Evolutionary conservation across 2,888 invertebrate genomes (phyloP).

Genomic region (Bellardia pandia): DNA sequence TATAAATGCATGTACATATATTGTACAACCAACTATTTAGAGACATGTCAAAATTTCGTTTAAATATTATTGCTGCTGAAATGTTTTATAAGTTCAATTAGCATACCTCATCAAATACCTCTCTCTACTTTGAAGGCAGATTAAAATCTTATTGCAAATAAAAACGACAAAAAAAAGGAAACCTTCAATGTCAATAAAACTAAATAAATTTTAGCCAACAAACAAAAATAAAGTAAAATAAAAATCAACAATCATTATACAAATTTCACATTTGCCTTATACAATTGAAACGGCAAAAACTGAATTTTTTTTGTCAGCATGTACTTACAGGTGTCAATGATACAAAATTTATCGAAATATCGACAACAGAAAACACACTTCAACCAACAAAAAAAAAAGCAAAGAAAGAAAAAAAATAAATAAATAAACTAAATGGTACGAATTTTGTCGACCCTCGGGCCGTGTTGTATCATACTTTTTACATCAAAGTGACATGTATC

Average conservation of each 20-base stretch:
- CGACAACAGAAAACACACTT: constrained; percentile 65
- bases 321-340: constrained; percentile 68
- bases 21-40: too few relatives aligned
- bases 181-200: constrained; percentile 21
- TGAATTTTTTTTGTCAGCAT: constrained; percentile 57
- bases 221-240: neutral
- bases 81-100: neutral
- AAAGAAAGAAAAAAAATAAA: neutral
- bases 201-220: neutral
- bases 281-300: constrained; percentile 9
- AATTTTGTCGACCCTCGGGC: constrained; percentile 48
- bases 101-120: neutral
- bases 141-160: constrained; percentile 6
- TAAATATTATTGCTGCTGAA: too few relatives aligned
- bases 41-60: too few relatives aligned
- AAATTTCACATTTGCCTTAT: constrained; percentile 40
- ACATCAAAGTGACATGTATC: constrained; percentile 56
- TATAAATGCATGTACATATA: too few relatives aligned
- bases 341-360: constrained; percentile 63
- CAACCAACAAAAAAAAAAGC: neutral
- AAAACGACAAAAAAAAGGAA: neutral
- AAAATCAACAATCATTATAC: constrained; percentile 48
- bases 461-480: constrained; percentile 57
- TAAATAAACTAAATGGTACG: constrained; percentile 21
- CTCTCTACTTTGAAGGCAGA: neutral